These are phyloP conservation scores for Spinibarbus caldwelli DNA, from an alignment of 2,797 vertebrate species.

Conservation along the genomic window DNA sequence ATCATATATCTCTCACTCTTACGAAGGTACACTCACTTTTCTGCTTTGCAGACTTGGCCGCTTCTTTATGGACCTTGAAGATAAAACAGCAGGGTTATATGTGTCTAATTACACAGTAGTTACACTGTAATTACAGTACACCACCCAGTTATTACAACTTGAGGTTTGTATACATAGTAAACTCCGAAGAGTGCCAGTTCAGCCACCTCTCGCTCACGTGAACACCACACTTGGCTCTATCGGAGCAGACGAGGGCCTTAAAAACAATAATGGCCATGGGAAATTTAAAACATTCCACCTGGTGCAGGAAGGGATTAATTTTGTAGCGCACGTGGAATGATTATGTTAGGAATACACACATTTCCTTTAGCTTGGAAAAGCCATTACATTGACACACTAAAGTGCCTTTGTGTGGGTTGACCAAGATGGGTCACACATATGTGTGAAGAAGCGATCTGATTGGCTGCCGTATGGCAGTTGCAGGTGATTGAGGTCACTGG, in stretches of 20 bases:
- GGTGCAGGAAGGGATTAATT: conserved; percentile 53
- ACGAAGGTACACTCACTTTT: conserved; percentile 17
- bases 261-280: conserved; percentile 56
- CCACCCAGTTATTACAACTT: conserved; percentile 48
- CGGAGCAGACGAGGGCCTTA: conserved; percentile 7
- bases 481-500: conserved; percentile 14
- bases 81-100: conserved; percentile 38
- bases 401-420: conserved; percentile 35
- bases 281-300: conserved; percentile 67
- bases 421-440: conserved; percentile 23
- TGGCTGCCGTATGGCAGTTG: background rate
- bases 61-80: conserved; percentile 25
- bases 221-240: conserved; percentile 21
- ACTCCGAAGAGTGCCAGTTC: conserved; percentile 37
- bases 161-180: conserved; percentile 53
- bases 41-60: background rate
- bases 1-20: conserved; percentile 38
- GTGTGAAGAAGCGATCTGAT: conserved; percentile 8
- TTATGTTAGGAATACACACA: conserved; percentile 64
- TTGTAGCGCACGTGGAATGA: conserved; percentile 65
- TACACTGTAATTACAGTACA: conserved; percentile 43
- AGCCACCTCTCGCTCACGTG: conserved; percentile 43
- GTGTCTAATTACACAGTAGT: conserved; percentile 54
- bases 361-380: conserved; percentile 38
- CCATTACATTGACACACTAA: conserved; percentile 28